These are phyloP conservation scores for Calidris pygmaea DNA, from an alignment of 2,113 vertebrate genomes.

Conservation along the genomic window DNA sequence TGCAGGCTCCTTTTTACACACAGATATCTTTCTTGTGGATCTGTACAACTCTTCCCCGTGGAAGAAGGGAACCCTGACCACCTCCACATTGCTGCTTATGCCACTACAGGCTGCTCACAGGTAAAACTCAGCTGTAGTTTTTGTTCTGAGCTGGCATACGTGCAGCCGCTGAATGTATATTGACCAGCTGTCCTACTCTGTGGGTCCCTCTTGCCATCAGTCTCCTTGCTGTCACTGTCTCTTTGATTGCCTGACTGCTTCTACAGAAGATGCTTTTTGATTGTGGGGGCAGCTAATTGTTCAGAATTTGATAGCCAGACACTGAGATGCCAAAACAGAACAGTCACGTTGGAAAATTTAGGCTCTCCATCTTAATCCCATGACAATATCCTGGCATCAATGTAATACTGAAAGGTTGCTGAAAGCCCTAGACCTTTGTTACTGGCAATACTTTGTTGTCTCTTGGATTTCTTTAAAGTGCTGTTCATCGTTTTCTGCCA, in stretches of 20 bases:
- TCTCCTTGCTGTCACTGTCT: background rate
- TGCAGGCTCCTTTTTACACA: background rate
- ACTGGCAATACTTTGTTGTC: background rate
- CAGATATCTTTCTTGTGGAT: background rate
- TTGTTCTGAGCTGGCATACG: background rate
- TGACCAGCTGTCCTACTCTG: background rate
- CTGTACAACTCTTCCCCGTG: background rate
- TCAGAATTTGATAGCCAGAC: background rate
- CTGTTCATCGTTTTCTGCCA: background rate
- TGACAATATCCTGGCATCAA: background rate
- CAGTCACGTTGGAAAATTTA: background rate
- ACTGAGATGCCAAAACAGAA: background rate
- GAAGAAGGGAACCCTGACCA: background rate
- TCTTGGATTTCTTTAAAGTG: background rate
- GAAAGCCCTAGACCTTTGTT: background rate
- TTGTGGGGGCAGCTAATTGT: background rate
- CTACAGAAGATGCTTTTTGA: background rate
- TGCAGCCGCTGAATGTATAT: background rate
- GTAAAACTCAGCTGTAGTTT: background rate
- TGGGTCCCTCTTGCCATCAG: background rate
- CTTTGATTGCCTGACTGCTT: background rate
- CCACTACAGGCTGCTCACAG: background rate
- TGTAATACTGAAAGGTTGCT: background rate
- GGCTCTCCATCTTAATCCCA: background rate
- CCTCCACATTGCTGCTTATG: background rate